These are phyloP conservation scores for Mastacembelus armatus DNA, from an alignment of 2,797 vertebrate species.

Conservation along the genomic window DNA sequence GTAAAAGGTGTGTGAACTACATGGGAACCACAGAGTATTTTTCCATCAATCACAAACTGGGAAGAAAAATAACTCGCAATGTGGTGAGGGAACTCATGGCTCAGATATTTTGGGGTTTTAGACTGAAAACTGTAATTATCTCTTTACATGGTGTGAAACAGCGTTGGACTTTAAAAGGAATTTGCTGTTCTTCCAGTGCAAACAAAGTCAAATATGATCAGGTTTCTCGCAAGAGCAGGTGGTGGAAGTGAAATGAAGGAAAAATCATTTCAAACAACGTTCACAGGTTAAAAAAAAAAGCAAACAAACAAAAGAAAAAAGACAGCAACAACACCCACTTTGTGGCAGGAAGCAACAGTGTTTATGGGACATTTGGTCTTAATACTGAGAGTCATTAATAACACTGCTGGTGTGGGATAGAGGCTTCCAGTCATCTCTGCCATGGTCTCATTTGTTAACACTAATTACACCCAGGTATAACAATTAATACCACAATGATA, in stretches of 20 bases:
- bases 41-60: too few species aligned
- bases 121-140: neutral
- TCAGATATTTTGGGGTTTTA: neutral
- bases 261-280: neutral
- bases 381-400: conserved; percentile 48
- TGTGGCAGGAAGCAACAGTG: conserved; percentile 23
- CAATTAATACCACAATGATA: conserved; percentile 45
- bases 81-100: neutral
- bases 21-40: too few species aligned
- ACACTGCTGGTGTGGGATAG: conserved; percentile 30
- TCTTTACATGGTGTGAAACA: neutral
- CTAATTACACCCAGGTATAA: conserved; percentile 48
- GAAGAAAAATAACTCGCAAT: neutral
- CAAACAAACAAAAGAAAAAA: too few species aligned
- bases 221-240: neutral
- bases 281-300: too few species aligned
- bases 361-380: conserved; percentile 42
- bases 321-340: neutral
- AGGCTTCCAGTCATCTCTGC: conserved; percentile 38
- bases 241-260: neutral
- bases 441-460: conserved; percentile 47
- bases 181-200: neutral
- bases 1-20: neutral
- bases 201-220: neutral
- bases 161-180: neutral